Evolutionary conservation across 2,888 invertebrate genomes (phyloP), one percentile per base, ranked within the genome.

Genomic region (Caenorhabditis sp.): DNA sequence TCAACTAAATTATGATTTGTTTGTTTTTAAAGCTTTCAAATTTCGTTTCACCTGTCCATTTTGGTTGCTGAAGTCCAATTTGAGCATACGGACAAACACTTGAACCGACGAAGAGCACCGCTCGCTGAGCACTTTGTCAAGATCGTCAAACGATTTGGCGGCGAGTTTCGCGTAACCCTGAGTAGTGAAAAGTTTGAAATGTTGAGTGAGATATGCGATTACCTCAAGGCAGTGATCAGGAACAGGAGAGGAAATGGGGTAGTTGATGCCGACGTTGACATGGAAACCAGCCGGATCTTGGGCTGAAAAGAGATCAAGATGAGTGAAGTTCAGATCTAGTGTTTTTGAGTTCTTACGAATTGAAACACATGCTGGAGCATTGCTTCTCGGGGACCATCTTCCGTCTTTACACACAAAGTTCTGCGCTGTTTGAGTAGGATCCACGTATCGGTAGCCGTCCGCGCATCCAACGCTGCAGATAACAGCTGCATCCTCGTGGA

Each of bases 81-180:
- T 93, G 0, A 95, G 92, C 86, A 96, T 94, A 0, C 95, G 93
- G 0, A 96, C 96, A 87, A 95, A 95, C 92, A 96, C 95, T 89
- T 95, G 94, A 0, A 96, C 95, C 86, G 95, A 95, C 50, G 95
- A 94, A 3, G 96, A 96, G 90, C 96, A 97, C 83, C 95, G 93
- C 88, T 95, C 94, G 0, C 95, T 94, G 13, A 97, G 91, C 75
- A 95, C 92, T 68, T 92, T 92, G 86, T 95, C 95, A 2, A 97
- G 91, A n/a, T 73, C 65, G 55, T 88, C 88, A 63, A 88, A 89
- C 58, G 80, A 79, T 13, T 82, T 71, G 15, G 86, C 77, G 3
- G 84, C 86, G 1, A 85, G 43, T 24, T 85, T 81, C 5, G 85
- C 79, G 73, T 89, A 89, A 1, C 82, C 80, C 72, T 79, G 48